Conservation (phyloP, 64 coral and sea anemone genomes). For the Acropora yongei region DNA sequence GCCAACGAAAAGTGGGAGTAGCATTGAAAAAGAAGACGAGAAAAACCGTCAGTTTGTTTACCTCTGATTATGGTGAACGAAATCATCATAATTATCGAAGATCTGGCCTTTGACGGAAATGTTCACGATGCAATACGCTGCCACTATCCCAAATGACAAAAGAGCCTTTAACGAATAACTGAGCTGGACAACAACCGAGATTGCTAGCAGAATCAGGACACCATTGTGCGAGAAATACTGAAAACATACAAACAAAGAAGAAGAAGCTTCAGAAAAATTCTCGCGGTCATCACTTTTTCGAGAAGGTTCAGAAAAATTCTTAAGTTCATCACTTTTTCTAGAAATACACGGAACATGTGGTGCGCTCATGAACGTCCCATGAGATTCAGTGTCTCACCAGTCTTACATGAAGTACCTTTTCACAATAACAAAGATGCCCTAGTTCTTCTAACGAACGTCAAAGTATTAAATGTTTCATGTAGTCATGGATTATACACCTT, state of each 20-base stretch:
- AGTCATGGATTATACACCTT: too few relatives aligned
- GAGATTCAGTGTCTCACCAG: too few relatives aligned
- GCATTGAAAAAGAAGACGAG: neutral
- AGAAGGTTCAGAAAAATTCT: neutral
- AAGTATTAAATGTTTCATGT: too few relatives aligned
- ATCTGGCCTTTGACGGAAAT: slow-evolving; percentile 19
- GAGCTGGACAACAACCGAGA: slow-evolving; percentile 88
- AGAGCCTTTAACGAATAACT: slow-evolving; percentile 83
- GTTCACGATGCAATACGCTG: slow-evolving; percentile 77
- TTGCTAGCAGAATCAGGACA: slow-evolving; percentile 82
- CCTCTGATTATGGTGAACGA: slow-evolving; percentile 43
- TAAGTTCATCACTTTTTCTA: too few relatives aligned
- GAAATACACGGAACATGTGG: too few relatives aligned
- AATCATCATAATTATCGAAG: slow-evolving; percentile 75
- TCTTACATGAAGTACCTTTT: too few relatives aligned
- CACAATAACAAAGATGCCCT: too few relatives aligned
- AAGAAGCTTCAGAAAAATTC: neutral
- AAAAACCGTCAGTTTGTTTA: neutral
- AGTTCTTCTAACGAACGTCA: too few relatives aligned
- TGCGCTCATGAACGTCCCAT: too few relatives aligned
- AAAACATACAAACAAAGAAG: neutral
- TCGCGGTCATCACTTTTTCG: too few relatives aligned
- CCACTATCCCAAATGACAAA: slow-evolving; percentile 59
- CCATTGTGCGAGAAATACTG: slow-evolving; percentile 97
- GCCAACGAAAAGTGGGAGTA: neutral